These are phyloP conservation scores for Taenaris catops DNA, from an alignment of 2,888 invertebrate genomes.

Conservation along the genomic window DNA sequence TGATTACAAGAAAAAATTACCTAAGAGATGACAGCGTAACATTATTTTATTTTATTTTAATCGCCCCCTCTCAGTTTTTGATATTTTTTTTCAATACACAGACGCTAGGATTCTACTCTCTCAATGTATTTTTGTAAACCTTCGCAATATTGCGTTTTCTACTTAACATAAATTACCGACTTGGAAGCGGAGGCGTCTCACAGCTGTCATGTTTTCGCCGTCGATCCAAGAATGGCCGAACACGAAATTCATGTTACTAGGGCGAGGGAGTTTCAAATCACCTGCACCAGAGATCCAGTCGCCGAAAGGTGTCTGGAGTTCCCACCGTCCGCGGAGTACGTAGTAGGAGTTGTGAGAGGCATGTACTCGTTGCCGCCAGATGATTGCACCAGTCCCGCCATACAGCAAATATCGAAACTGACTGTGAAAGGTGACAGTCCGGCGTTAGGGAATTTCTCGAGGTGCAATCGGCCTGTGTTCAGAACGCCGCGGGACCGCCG, in stretches of 20 bases:
- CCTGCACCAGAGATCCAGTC: constrained; percentile 89
- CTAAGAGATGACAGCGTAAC: no score
- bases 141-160: no score
- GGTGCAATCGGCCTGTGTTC: constrained; percentile 53
- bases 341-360: constrained; percentile 85
- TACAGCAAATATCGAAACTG: constrained; percentile 65
- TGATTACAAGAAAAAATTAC: no score
- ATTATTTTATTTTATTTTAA: no score
- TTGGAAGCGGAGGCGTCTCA: constrained; percentile 80
- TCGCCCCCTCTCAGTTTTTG: no score
- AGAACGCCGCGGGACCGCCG: constrained; percentile 53
- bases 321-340: constrained; percentile 90
- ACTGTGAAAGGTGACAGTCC: constrained; percentile 68
- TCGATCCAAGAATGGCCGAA: constrained; percentile 91
- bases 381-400: constrained; percentile 55
- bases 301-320: constrained; percentile 93
- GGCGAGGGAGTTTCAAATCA: constrained; percentile 91
- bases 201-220: constrained; percentile 97
- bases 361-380: constrained; percentile 83
- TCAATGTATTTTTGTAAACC: no score
- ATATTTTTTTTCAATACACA: no score
- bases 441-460: constrained; percentile 55
- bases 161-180: no score
- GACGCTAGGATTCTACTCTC: no score
- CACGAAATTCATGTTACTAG: constrained; percentile 90